Percentiles rank a stretch among this genome's conserved stretches.
Conservation (phyloP, 2,888 invertebrate species). For the Euplexia lucipara region DNA sequence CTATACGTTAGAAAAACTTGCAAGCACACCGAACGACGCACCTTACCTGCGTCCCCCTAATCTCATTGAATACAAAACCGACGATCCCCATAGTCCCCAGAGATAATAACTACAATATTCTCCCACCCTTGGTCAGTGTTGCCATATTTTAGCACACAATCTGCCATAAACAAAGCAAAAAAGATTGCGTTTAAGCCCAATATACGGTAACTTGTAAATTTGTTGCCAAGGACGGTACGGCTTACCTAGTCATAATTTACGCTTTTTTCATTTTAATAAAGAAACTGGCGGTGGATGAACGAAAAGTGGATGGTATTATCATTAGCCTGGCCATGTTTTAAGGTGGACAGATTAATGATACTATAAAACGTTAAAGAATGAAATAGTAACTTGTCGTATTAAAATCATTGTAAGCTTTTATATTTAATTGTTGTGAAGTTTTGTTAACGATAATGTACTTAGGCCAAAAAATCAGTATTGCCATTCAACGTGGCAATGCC, state of each 20-base stretch:
- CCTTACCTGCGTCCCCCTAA: not conserved
- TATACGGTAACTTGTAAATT: conserved; percentile 59
- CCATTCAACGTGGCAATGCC: no score
- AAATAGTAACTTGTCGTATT: not conserved
- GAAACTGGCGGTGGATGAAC: conserved; percentile 34
- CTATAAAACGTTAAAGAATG: conserved; percentile 6
- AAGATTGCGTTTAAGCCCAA: conserved; percentile 55
- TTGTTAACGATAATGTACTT: no score
- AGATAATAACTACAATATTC: conserved; percentile 40
- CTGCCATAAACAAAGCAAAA: conserved; percentile 46
- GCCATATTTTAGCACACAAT: conserved; percentile 35
- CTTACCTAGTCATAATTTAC: conserved; percentile 61
- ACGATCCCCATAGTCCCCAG: not conserved
- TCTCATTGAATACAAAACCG: conserved; percentile 28
- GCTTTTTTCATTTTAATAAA: conserved; percentile 59
- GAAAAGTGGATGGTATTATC: conserved; percentile 43
- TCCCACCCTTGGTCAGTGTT: conserved; percentile 9
- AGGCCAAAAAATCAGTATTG: no score
- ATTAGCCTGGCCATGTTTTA: conserved; percentile 26
- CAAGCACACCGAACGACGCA: not conserved
- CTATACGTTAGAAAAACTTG: not conserved
- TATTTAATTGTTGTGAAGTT: no score
- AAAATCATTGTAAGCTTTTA: not conserved
- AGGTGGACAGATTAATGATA: conserved; percentile 7
- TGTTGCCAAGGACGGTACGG: conserved; percentile 36